Base-by-base conservation (phyloP, 1,140 invertebrate species). In the Bombus waltoni region DNA sequence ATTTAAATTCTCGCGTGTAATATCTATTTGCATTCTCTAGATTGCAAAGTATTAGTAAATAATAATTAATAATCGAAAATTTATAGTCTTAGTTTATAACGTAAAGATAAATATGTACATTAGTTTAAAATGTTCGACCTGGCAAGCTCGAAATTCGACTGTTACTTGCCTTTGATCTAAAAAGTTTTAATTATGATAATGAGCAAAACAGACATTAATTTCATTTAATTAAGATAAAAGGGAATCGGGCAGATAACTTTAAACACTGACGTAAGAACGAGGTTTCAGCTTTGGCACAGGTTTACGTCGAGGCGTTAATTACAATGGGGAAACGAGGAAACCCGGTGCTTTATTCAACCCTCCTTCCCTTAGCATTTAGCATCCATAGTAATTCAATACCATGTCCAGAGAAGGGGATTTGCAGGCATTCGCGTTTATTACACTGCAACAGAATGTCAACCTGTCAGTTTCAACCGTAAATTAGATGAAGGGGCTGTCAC, bases 201-300 rank as follows among this genome's bases (percentile, higher is more conserved):
- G 44, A n/a, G 22, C 44, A 53, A 53, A 35, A 35, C 73, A 53
- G 73, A 9, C 44, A 35, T 47, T 32, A 47, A 74, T 32, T 47
- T 15, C 40, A 22, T 47, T 74, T 74, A 74, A 74, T 74, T 74
- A 74, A 74, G 72, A 47, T 74, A 47, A 32, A 47, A 74, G 42
- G n/a, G 72, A 47, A 74, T 47, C 42, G 18, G n/a, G 11, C 25
- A 25, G 44, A 75, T 53, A 53, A 44, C 32, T 75, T 35, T 18
- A 75, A 75, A 75, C 22, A 57, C 18, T 32, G 42, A 57, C 9
- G 73, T 25, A 75, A 75, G 44, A 75, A 35, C 28, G 32, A 44
- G 42, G 44, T 53, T 75, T 75, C 73, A 53, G 22, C 18, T 53
- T 53, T 35, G n/a, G n/a, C 22, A 35, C 32, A 9, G 6, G 73